Evolutionary conservation across 2,797 vertebrate genomes (phyloP), one percentile per base, ranked within the genome.

Genomic region (Sciurus vulgaris): DNA sequence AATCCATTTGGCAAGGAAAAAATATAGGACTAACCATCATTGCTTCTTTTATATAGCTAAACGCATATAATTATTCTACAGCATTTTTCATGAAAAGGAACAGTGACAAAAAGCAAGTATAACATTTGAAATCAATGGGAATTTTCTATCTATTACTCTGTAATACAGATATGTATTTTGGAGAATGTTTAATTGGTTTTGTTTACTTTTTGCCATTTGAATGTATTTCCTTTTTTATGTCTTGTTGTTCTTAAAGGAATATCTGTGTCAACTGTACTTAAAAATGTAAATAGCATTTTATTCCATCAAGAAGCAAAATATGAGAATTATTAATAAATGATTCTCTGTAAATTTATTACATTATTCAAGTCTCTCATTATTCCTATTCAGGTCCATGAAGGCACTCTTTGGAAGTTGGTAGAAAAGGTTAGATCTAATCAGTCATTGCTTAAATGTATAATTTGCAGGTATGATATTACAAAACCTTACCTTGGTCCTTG

Each of bases 1-100:
- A 97, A 98, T 98, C 89, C 95, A 98, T 98, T 97, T 97, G 97
- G 84, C 44, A 96, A 97, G 30, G 78, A 82, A 93, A 95, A 92
- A 93, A 84, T 78, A 81, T 38, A 83, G 12, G 82, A 92, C 74
- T 88, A 93, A 70, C 35, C 11, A 96, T 78, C 41, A 61, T 83
- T 91, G 28, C 67, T 96, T 97, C 51, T 92, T 95, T 82, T 88
- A 51, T 73, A 59, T 41, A 35, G 30, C 24, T 91, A 95, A 91
- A 95, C 69, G 92, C 33, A 61, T 56, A 82, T 84, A 94, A 89
- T 94, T 79, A 79, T 95, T 72, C 69, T 78, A 89, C 18, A 61
- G 33, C 35, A 74, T 96, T 96, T 96, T 96, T 86, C 67, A 78
- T 59, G 51, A 35, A 86, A 79, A 89, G 7, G 28, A 96, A 88